Evolutionary conservation across 2,113 vertebrate genomes (phyloP).

Genomic region (Cephalopholis sonnerati): DNA sequence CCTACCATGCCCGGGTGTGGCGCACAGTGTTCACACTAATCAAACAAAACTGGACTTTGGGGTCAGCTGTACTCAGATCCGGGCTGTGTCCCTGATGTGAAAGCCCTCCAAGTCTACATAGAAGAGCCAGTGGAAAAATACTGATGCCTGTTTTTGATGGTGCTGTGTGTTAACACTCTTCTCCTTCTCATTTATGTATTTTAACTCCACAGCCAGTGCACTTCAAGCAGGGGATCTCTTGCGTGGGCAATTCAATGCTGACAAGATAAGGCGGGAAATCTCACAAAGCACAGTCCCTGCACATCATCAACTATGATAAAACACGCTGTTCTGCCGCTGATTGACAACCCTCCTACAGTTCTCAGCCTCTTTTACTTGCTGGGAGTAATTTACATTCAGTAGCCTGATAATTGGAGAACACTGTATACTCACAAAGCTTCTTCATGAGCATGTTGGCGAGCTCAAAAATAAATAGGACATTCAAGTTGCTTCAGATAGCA

Average conservation of each 20-base stretch:
- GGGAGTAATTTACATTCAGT: constrained; percentile 56
- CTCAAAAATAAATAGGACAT: constrained; percentile 26
- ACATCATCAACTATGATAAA: constrained; percentile 54
- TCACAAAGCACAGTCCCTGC: constrained; percentile 44
- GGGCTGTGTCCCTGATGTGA: no score
- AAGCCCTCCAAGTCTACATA: neutral
- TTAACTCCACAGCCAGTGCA: constrained; percentile 8
- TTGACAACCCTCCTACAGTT: constrained; percentile 55
- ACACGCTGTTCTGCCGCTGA: constrained; percentile 44
- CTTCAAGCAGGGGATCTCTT: constrained; percentile 43
- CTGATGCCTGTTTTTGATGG: neutral
- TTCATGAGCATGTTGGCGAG: constrained; percentile 14
- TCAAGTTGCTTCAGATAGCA: neutral
- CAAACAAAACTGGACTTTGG: no score
- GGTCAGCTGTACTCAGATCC: no score
- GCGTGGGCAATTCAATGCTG: constrained; percentile 60
- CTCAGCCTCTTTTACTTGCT: constrained; percentile 41
- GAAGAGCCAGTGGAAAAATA: neutral
- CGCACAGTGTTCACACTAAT: no score
- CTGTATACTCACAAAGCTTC: constrained; percentile 28
- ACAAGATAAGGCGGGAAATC: constrained; percentile 64
- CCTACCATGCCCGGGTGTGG: no score
- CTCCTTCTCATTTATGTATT: constrained; percentile 37
- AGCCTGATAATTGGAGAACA: constrained; percentile 47
- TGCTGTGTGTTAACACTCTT: constrained; percentile 25